Percentiles rank a stretch among this genome's conserved stretches.
Conservation (phyloP, 2,113 vertebrate species). For the Labrus mixtus region DNA sequence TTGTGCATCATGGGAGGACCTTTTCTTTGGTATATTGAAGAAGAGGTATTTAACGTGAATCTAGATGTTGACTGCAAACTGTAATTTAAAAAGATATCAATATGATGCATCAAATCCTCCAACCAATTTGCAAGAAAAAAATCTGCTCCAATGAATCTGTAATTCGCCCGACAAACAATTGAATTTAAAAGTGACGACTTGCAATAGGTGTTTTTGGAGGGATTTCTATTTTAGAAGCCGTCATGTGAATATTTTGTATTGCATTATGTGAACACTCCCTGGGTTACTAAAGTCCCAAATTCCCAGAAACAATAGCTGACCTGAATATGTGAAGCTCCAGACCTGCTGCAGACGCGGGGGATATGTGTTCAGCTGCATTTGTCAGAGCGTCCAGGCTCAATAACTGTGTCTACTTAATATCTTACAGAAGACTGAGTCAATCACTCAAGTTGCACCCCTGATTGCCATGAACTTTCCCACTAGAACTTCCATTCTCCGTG, state of each 20-base stretch:
- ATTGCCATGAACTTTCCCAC: conserved; percentile 65
- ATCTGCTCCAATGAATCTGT: no score
- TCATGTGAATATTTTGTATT: neutral
- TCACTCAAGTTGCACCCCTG: conserved; percentile 65
- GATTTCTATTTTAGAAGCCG: no score
- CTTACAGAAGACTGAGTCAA: conserved; percentile 54
- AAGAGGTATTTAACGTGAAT: no score
- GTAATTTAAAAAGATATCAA: no score
- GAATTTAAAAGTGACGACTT: no score
- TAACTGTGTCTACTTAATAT: conserved; percentile 54
- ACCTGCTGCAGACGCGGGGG: conserved; percentile 3
- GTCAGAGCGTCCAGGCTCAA: conserved; percentile 28
- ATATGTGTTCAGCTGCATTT: neutral
- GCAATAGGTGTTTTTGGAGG: neutral
- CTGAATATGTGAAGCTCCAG: neutral
- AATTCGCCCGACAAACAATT: no score
- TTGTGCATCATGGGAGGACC: no score
- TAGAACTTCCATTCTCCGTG: conserved; percentile 61
- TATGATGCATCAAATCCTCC: no score
- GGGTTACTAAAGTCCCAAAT: neutral
- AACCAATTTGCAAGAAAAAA: no score
- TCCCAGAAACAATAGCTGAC: neutral
- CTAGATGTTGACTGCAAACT: no score
- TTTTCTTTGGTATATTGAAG: no score
- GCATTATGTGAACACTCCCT: neutral